A percentile compares a stretch with the other conserved stretches of the same genome.
These are phyloP conservation scores for Emys orbicularis DNA, from an alignment of 2,797 vertebrate species.

Conservation along the genomic window DNA sequence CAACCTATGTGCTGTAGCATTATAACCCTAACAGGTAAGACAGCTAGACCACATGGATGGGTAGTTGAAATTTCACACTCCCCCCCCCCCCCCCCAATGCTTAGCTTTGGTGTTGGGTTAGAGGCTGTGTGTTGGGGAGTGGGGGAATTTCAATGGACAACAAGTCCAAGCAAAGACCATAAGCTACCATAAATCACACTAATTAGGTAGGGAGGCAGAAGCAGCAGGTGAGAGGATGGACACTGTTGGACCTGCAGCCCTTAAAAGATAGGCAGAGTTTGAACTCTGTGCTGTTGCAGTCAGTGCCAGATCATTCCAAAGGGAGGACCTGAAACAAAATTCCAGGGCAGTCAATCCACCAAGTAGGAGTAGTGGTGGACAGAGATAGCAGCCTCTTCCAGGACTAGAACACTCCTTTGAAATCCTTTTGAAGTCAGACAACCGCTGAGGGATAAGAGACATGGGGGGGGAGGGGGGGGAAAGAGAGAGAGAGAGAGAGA, in stretches of 20 bases:
- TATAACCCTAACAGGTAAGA: not conserved
- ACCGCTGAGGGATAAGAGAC: too few species aligned
- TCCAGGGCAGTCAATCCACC: not conserved
- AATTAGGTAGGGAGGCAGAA: not conserved
- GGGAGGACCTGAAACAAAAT: not conserved
- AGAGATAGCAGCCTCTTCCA: not conserved
- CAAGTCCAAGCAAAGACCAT: too few species aligned
- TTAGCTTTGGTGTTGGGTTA: not conserved
- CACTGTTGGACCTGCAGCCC: not conserved
- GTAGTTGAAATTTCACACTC: not conserved
- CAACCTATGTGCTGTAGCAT: not conserved
- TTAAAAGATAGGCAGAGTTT: not conserved
- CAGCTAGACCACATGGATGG: not conserved
- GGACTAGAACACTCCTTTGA: not conserved
- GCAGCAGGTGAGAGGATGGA: not conserved
- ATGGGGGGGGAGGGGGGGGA: too few species aligned
- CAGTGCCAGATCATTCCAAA: too few species aligned
- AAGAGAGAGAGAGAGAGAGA: too few species aligned
- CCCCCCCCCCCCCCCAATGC: too few species aligned
- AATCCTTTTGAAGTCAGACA: too few species aligned
- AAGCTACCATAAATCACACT: too few species aligned
- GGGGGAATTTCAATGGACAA: too few species aligned
- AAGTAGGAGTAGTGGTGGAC: not conserved
- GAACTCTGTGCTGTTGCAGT: not conserved
- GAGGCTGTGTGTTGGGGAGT: not conserved